Percentiles rank a stretch among this genome's conserved stretches.
Evolutionary conservation across 1,140 invertebrate genomes (phyloP).

Genomic region (Scaptomyza graminum): DNA sequence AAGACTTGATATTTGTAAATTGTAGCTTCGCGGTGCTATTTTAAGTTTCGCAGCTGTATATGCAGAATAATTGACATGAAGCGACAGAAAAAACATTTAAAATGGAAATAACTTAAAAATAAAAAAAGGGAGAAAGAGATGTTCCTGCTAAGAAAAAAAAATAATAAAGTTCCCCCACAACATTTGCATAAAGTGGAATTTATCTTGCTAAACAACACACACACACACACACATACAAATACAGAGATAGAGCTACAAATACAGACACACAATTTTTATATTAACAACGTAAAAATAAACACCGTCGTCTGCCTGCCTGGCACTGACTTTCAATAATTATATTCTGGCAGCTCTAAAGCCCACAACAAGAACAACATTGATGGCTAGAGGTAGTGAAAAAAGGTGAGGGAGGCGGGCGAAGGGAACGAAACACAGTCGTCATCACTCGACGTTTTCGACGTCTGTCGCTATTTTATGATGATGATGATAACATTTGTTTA

Average conservation of each 20-base stretch:
- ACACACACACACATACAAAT: no score
- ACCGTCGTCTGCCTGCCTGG: constrained; percentile 40
- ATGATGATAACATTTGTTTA: no score
- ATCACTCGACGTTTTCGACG: no score
- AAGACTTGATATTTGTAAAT: no score
- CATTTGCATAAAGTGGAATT: constrained; percentile 81
- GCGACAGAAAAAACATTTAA: constrained; percentile 74
- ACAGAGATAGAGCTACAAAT: constrained; percentile 2
- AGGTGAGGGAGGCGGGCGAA: constrained; percentile 4
- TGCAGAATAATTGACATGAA: constrained; percentile 50
- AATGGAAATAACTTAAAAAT: constrained; percentile 74
- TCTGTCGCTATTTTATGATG: no score
- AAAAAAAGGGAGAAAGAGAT: constrained; percentile 36
- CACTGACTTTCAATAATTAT: constrained; percentile 80
- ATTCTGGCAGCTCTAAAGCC: constrained; percentile 67
- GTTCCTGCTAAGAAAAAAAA: constrained; percentile 44
- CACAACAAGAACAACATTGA: constrained; percentile 32
- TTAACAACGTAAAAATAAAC: constrained; percentile 82
- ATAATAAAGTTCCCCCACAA: constrained; percentile 67
- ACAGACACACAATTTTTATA: constrained; percentile 76
- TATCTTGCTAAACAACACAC: constrained; percentile 48
- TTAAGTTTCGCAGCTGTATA: background rate
- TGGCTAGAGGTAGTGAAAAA: constrained; percentile 29
- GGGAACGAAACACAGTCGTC: constrained; percentile 1
- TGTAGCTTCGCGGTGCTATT: no score